phyloP scores from a whole-genome alignment of 2,888 invertebrate species.

The Folsomia candida region DNA sequence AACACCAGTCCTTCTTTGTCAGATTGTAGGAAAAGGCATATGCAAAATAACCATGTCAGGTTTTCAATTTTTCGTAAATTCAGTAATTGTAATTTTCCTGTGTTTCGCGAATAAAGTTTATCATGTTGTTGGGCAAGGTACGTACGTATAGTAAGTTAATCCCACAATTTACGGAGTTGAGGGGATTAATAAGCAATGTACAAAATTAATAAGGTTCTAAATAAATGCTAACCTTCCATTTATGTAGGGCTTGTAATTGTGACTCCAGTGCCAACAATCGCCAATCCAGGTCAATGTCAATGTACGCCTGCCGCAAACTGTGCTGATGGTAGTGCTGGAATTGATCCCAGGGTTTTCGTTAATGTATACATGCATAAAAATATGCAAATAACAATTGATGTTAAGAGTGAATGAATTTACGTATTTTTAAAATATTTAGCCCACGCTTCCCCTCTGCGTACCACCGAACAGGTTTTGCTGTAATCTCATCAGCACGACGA shows the following conservation, averaged over 20 bases:
- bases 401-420: too few species aligned
- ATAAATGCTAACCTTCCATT: not conserved
- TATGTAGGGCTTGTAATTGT: not conserved
- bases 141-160: too few species aligned
- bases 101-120: not conserved
- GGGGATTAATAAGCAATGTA: too few species aligned
- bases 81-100: not conserved
- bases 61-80: too few species aligned
- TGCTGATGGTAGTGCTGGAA: constrained; percentile 28
- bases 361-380: constrained; percentile 21
- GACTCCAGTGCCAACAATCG: not conserved
- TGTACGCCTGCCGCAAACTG: constrained; percentile 30
- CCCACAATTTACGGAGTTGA: too few species aligned
- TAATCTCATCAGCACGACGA: constrained; percentile 24
- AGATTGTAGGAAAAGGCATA: too few species aligned
- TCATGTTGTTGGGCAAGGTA: not conserved
- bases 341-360: constrained; percentile 35
- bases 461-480: constrained; percentile 32
- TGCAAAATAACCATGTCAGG: too few species aligned
- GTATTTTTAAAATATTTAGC: too few species aligned
- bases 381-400: not conserved
- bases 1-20: too few species aligned
- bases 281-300: constrained; percentile 15
- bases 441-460: constrained; percentile 14
- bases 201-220: not conserved